These are phyloP conservation scores for Anaspis maculata DNA, from an alignment of 2,888 invertebrate genomes.

Conservation along the genomic window DNA sequence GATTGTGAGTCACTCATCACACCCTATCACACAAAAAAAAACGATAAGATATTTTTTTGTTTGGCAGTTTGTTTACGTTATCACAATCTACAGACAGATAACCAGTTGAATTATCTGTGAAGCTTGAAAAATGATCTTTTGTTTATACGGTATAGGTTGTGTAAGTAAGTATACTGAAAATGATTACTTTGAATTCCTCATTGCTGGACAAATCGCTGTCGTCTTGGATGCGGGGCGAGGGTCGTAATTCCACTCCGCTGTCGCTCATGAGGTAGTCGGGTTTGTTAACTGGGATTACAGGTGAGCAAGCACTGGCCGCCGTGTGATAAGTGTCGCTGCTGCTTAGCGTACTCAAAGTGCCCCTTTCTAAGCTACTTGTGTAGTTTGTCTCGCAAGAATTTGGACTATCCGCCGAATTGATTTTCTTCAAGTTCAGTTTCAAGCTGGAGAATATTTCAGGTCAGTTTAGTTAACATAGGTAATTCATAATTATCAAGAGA, in stretches of 20 bases:
- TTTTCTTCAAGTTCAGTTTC: constrained; percentile 57
- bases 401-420: constrained; percentile 35
- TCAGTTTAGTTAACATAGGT: neutral
- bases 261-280: constrained; percentile 44
- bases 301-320: constrained; percentile 47
- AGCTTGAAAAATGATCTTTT: no score
- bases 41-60: constrained; percentile 4
- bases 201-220: constrained; percentile 56
- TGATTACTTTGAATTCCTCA: constrained; percentile 51
- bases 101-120: no score
- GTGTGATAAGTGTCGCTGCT: constrained; percentile 69
- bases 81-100: no score
- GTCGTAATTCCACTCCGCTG: constrained; percentile 45
- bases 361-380: constrained; percentile 28
- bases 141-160: no score
- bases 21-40: constrained; percentile 20
- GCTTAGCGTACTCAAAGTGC: constrained; percentile 26
- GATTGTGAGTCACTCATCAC: constrained; percentile 38
- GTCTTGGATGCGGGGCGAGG: constrained; percentile 40
- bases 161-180: no score
- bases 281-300: constrained; percentile 8
- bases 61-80: no score
- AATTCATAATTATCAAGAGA: neutral
- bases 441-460: constrained; percentile 43
- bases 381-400: constrained; percentile 36